Conservation (phyloP, 2,888 invertebrate species). For the Thumatha senex region DNA sequence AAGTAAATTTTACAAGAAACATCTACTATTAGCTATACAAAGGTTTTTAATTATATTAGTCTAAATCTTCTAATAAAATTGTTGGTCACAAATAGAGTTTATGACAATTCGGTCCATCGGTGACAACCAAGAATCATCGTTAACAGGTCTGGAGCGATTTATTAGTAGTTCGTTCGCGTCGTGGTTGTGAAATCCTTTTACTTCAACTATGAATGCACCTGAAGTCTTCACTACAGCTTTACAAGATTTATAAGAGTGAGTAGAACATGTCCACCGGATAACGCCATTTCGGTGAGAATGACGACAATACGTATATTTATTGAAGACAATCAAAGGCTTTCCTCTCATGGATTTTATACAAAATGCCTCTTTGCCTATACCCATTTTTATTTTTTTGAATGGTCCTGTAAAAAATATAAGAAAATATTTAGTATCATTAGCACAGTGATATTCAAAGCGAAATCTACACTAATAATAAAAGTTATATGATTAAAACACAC, state of each 20-base stretch:
- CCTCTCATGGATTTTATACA: slow-evolving; percentile 71
- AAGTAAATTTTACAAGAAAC: too few species aligned
- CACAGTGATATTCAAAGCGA: background rate
- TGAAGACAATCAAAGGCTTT: slow-evolving; percentile 65
- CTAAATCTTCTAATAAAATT: background rate
- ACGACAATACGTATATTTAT: slow-evolving; percentile 69
- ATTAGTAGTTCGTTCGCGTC: slow-evolving; percentile 66
- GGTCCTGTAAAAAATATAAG: background rate
- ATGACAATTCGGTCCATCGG: slow-evolving; percentile 7
- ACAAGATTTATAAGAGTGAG: slow-evolving; percentile 73
- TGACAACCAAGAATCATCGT: slow-evolving; percentile 8
- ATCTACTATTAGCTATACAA: background rate
- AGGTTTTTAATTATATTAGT: background rate
- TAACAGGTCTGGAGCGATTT: slow-evolving; percentile 44
- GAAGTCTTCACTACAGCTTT: slow-evolving; percentile 72
- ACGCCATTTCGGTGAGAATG: slow-evolving; percentile 64
- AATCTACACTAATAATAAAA: too few species aligned
- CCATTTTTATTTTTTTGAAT: background rate
- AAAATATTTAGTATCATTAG: background rate
- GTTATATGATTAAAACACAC: too few species aligned
- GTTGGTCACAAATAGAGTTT: background rate
- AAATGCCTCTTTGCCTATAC: slow-evolving; percentile 48
- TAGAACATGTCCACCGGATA: slow-evolving; percentile 73
- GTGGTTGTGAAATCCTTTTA: slow-evolving; percentile 70
- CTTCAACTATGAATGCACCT: slow-evolving; percentile 61